A percentile compares a stretch with the other conserved stretches of the same genome.
These are phyloP conservation scores for Uloborus diversus DNA, from an alignment of 1,140 invertebrate species.

Conservation along the genomic window DNA sequence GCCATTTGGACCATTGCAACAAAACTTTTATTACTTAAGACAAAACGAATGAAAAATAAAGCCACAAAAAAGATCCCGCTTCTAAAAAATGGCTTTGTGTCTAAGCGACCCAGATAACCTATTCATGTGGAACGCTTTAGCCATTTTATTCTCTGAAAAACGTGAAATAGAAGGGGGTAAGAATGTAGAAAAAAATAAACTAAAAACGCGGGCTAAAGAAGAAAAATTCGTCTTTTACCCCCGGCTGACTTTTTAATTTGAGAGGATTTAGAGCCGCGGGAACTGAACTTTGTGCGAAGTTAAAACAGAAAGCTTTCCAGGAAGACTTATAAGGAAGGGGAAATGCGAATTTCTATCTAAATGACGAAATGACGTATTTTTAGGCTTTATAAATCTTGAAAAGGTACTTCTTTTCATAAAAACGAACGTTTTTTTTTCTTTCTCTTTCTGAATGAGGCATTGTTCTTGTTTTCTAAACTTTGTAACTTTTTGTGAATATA, in stretches of 20 bases:
- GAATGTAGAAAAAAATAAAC: constrained; percentile 9
- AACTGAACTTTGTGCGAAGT: background rate
- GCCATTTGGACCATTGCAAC: background rate
- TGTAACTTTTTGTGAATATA: too few relatives aligned
- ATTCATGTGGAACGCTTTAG: constrained; percentile 41
- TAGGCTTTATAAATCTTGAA: too few relatives aligned
- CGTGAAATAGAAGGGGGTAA: constrained; percentile 10
- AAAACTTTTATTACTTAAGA: constrained; percentile 46
- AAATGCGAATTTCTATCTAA: too few relatives aligned
- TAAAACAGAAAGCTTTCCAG: background rate
- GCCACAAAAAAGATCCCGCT: background rate
- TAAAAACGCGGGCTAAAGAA: constrained; percentile 3
- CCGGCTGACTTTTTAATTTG: constrained; percentile 39
- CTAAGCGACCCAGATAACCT: too few relatives aligned
- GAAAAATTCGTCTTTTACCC: background rate
- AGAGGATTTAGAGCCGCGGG: constrained; percentile 3
- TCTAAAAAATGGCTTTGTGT: too few relatives aligned
- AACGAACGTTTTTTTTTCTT: too few relatives aligned
- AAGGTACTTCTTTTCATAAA: too few relatives aligned
- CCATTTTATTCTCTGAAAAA: constrained; percentile 12
- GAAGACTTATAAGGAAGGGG: too few relatives aligned
- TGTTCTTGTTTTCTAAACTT: too few relatives aligned
- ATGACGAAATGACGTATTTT: too few relatives aligned
- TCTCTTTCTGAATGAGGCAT: too few relatives aligned
- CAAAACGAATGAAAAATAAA: constrained; percentile 19